A percentile compares a stretch with the other conserved stretches of the same genome.
Evolutionary conservation across 2,113 vertebrate genomes (phyloP).

Genomic region (Rousettus leschenaultii): DNA sequence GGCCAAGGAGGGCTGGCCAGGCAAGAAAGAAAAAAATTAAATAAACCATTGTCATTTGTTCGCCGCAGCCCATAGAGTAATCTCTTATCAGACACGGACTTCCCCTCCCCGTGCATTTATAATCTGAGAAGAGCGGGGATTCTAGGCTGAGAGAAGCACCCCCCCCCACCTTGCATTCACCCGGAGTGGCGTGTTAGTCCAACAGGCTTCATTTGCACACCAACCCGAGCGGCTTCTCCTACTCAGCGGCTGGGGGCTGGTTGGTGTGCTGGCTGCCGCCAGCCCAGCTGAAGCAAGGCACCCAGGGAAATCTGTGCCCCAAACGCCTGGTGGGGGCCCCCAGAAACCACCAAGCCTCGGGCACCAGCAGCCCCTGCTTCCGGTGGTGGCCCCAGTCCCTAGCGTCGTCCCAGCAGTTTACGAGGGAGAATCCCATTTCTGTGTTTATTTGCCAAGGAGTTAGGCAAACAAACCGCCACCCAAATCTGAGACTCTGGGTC

Average conservation of each 20-base stretch:
- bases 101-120: conserved; percentile 64
- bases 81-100: conserved; percentile 68
- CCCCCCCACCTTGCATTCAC: not conserved
- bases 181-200: not conserved
- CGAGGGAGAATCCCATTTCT: conserved; percentile 71
- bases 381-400: not conserved
- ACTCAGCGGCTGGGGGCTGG: not conserved
- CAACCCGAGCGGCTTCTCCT: conserved; percentile 61
- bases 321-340: not conserved
- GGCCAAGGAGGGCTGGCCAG: conserved; percentile 57
- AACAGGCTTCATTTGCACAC: conserved; percentile 58
- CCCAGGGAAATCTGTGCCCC: conserved; percentile 37
- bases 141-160: conserved; percentile 60
- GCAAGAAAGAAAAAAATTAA: conserved; percentile 75
- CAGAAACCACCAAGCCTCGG: not conserved
- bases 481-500: conserved; percentile 76
- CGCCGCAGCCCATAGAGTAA: conserved; percentile 64
- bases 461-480: conserved; percentile 38
- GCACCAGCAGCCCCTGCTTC: not conserved
- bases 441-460: conserved; percentile 54
- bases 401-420: conserved; percentile 4
- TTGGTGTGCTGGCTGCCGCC: conserved; percentile 35
- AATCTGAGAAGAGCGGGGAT: conserved; percentile 72
- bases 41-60: conserved; percentile 76
- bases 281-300: not conserved